Evolutionary conservation across 2,888 invertebrate species (phyloP), one percentile per base, ranked within the genome.

Genomic region (Himalopsyche tibetana): DNA sequence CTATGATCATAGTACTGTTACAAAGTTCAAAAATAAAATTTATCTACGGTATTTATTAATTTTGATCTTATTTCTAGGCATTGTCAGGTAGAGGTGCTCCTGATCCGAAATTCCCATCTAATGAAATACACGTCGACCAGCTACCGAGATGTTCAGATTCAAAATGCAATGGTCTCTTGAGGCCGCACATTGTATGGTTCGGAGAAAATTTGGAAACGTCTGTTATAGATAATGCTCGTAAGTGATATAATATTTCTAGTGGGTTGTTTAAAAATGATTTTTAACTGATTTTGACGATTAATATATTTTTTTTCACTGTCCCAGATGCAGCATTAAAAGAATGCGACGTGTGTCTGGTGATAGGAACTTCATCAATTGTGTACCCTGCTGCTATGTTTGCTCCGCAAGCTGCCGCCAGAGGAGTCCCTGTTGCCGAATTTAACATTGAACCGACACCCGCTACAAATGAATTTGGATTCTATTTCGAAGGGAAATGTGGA

Each of bases 371-470:
- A 0, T 97, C 97, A 0, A 94, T 97, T 0, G 97, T 98, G 3
- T 97, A 97, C 91, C 98, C 97, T 0, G 97, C 97, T 0, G 97
- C 97, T 6, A 95, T 96, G 95, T 97, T 97, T 92, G 97, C 97
- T 0, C 97, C 97, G 0, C 92, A 93, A 89, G 96, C 96, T 0
- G 96, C 96, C 0, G 92, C 93, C 0, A 93, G 96, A 86, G 96
- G 96, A 2, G 94, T 96, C 88, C 95, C 95, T 28, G 96, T 96
- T 5, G 96, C 95, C 6, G 96, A 96, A 92, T 96, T 96, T 90
- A 96, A 96, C 88, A 89, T 93, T 11, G 93, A 93, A 89, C 90
- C 92, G 0, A 93, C 93, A 0, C 92, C 92, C 0, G 91, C 91
- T 6, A 93, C 93, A 0, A 87, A 90, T 0, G 90, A 92, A 84